Evolutionary conservation across 2,797 vertebrate species (phyloP).

Genomic region (Propithecus perrieri): DNA sequence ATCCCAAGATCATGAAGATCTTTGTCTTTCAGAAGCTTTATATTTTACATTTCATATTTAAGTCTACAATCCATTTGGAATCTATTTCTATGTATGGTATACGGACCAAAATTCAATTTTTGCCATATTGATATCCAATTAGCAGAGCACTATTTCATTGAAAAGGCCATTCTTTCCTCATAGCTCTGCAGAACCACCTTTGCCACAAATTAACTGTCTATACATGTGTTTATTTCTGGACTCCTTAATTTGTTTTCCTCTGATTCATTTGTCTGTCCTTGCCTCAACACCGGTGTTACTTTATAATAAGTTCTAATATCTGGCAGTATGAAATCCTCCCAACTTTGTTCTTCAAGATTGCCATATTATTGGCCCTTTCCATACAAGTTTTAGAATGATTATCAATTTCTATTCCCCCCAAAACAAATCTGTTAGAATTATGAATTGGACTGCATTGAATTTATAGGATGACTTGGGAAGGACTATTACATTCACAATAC

Average conservation of each 20-base stretch:
- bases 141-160: background rate
- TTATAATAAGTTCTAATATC: background rate
- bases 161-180: background rate
- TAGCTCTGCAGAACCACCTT: background rate
- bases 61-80: background rate
- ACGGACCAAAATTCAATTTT: background rate
- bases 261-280: background rate
- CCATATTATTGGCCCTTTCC: background rate
- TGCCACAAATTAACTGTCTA: background rate
- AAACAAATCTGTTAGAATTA: background rate
- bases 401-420: background rate
- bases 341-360: background rate
- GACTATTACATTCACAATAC: background rate
- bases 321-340: background rate
- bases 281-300: background rate
- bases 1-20: background rate
- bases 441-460: background rate
- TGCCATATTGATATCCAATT: background rate
- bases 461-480: background rate
- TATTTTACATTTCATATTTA: background rate
- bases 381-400: background rate
- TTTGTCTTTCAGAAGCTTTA: background rate
- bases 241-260: background rate
- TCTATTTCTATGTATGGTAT: background rate
- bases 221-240: background rate